Percentiles rank a stretch among this genome's conserved stretches.
These are phyloP conservation scores for Nycteola revayana DNA, from an alignment of 2,888 invertebrate species.

Conservation along the genomic window DNA sequence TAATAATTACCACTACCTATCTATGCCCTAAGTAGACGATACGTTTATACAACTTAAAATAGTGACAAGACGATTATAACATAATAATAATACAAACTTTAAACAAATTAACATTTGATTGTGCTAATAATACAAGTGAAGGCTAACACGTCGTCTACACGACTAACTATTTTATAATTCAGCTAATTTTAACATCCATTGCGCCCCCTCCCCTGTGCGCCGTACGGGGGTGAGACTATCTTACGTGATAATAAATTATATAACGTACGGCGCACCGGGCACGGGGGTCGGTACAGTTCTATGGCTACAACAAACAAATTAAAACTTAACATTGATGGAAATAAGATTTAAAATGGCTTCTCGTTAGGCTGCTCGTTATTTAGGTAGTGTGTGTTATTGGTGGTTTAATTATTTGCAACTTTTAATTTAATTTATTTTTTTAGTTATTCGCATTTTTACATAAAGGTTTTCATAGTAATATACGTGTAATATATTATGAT, in stretches of 20 bases:
- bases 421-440: too few species aligned
- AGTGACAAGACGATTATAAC: constrained; percentile 80
- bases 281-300: constrained; percentile 18
- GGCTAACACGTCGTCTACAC: constrained; percentile 43
- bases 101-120: constrained; percentile 64
- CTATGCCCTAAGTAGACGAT: constrained; percentile 77
- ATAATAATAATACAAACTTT: constrained; percentile 61
- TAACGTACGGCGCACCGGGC: too few species aligned
- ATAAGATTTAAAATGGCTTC: constrained; percentile 26
- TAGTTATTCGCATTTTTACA: too few species aligned
- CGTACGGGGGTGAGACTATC: too few species aligned
- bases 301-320: constrained; percentile 28
- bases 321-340: constrained; percentile 33
- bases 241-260: constrained; percentile 7
- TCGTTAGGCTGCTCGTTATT: constrained; percentile 27
- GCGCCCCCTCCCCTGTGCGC: constrained; percentile 17
- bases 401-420: too few species aligned
- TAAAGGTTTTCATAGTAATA: too few species aligned
- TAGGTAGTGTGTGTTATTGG: constrained; percentile 28
- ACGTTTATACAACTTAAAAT: constrained; percentile 81
- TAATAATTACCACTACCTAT: constrained; percentile 77
- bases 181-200: constrained; percentile 36
- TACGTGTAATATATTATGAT: constrained; percentile 19
- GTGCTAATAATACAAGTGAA: constrained; percentile 70
- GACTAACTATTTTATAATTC: constrained; percentile 49